Evolutionary conservation across 2,797 vertebrate species (phyloP).

Genomic region (Cyprinodon diabolis): DNA sequence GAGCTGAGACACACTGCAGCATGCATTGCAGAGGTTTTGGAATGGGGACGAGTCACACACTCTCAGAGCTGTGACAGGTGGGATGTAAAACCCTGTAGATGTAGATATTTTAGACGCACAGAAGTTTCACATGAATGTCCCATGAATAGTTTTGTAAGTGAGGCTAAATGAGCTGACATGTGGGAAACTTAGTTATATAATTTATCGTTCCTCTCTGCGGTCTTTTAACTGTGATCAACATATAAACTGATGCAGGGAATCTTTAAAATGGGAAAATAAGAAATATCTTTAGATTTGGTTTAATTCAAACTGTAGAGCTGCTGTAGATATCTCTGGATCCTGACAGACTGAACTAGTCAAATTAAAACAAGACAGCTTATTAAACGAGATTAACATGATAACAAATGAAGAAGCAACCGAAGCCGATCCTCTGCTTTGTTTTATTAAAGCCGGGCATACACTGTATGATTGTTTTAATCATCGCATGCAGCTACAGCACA

Average conservation of each 20-base stretch:
- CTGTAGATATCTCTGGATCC: not conserved
- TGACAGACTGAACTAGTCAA: not conserved
- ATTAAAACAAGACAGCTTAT: not conserved
- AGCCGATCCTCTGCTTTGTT: not conserved
- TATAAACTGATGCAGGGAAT: not conserved
- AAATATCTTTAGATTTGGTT: not conserved
- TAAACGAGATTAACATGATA: not conserved
- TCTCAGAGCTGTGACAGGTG: constrained; percentile 48
- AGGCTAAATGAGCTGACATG: not conserved
- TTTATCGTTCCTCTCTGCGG: not conserved
- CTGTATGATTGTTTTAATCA: too few relatives aligned
- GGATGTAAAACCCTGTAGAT: not conserved
- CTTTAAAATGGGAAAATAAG: not conserved
- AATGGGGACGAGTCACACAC: constrained; percentile 38
- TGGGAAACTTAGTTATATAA: constrained; percentile 1
- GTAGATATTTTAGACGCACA: constrained; percentile 4
- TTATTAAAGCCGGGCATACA: too few relatives aligned
- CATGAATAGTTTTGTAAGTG: not conserved
- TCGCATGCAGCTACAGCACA: too few relatives aligned
- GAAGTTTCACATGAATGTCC: not conserved
- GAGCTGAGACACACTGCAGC: constrained; percentile 66
- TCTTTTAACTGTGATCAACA: constrained; percentile 6
- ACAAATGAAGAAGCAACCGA: not conserved
- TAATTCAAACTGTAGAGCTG: not conserved
- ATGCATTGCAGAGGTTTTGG: constrained; percentile 61